Evolutionary conservation across 2,797 vertebrate species (phyloP).

Genomic region (Neopelma chrysocephalum): DNA sequence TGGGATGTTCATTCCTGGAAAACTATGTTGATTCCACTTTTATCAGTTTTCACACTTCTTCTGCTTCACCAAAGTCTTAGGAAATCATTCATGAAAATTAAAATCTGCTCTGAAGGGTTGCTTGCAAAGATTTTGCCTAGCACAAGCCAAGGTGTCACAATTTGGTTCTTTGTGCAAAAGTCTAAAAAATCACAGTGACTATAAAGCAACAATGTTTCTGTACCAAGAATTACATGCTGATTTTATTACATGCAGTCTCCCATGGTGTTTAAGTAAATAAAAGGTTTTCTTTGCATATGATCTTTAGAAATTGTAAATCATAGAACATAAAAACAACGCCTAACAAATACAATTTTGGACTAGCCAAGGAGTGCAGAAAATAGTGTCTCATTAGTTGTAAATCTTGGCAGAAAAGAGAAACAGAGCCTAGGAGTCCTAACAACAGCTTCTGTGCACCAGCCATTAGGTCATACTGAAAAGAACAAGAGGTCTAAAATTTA

Average conservation of each 20-base stretch:
- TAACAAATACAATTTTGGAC: not conserved
- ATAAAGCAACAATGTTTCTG: not conserved
- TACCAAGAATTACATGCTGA: not conserved
- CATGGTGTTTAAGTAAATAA: not conserved
- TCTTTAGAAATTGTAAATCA: slow-evolving; percentile 38
- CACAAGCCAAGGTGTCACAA: not conserved
- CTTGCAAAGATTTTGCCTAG: not conserved
- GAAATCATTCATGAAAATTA: not conserved
- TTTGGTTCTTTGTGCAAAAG: not conserved
- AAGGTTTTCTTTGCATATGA: slow-evolving; percentile 23
- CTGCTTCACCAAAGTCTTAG: not conserved
- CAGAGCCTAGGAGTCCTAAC: not conserved
- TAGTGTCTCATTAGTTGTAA: slow-evolving; percentile 21
- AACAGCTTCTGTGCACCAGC: slow-evolving; percentile 39
- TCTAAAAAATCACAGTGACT: not conserved
- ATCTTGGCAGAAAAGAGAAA: slow-evolving; percentile 40
- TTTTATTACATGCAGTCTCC: not conserved
- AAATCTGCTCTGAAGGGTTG: not conserved
- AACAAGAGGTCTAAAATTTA: slow-evolving; percentile 16
- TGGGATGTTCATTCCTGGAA: not conserved
- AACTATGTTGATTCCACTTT: not conserved
- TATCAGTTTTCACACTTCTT: not conserved
- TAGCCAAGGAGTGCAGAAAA: slow-evolving; percentile 4
- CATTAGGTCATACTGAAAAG: slow-evolving; percentile 27
- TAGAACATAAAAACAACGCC: not conserved